Evolutionary conservation across 2,113 vertebrate genomes (phyloP).

Genomic region (Ciconia stormi): DNA sequence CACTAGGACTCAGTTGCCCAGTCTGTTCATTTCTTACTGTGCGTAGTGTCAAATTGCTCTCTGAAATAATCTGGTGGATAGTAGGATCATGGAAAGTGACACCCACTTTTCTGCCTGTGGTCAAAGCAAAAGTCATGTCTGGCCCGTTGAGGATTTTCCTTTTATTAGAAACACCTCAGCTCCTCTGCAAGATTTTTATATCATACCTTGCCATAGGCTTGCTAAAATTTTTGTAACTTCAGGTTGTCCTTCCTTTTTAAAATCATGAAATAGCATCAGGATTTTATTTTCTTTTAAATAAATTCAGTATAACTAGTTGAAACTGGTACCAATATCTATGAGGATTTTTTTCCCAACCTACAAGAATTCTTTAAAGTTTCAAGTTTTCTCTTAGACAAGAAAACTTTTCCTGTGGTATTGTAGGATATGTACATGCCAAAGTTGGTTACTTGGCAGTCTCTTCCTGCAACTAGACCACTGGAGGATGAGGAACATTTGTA

Average conservation of each 20-base stretch:
- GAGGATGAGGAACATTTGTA: neutral
- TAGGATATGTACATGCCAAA: neutral
- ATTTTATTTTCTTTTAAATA: neutral
- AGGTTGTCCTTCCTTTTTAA: neutral
- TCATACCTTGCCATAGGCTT: neutral
- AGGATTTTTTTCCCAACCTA: neutral
- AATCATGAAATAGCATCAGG: neutral
- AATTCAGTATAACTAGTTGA: neutral
- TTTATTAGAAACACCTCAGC: neutral
- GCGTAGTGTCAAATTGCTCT: neutral
- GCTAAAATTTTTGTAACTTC: neutral
- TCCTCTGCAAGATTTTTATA: neutral
- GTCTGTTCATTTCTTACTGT: neutral
- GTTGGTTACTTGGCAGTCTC: neutral
- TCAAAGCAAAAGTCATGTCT: neutral
- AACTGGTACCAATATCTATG: neutral
- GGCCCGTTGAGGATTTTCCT: neutral
- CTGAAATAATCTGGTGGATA: neutral
- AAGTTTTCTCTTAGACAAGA: neutral
- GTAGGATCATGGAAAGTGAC: neutral
- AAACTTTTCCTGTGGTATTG: neutral
- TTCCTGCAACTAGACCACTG: neutral
- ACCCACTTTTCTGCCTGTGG: neutral
- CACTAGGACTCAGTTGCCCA: accelerated
- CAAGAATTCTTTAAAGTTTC: neutral